Conservation (phyloP, 1,140 invertebrate species). For the Palaemon carinicauda region DNA sequence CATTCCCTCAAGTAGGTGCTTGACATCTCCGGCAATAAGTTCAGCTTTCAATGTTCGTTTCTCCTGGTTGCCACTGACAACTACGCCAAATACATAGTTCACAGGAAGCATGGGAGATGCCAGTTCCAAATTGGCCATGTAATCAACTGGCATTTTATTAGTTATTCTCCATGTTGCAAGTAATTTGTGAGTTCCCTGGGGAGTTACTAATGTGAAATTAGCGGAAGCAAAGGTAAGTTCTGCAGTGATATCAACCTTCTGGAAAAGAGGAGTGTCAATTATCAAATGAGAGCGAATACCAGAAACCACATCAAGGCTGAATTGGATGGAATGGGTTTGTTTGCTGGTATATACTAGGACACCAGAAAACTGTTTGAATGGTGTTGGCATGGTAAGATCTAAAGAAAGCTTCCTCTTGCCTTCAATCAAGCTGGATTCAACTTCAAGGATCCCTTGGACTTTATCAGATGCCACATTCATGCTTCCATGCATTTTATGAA, state of each 20-base stretch:
- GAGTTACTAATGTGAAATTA: background rate
- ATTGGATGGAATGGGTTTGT: conserved; percentile 9
- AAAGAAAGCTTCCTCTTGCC: conserved; percentile 5
- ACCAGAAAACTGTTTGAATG: conserved; percentile 3
- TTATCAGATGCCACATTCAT: background rate
- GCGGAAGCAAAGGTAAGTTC: background rate
- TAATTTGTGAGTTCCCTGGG: conserved; percentile 7
- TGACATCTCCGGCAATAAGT: conserved; percentile 7
- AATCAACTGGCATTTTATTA: background rate
- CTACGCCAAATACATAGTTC: conserved; percentile 5
- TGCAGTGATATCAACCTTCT: background rate
- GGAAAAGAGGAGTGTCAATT: conserved; percentile 20
- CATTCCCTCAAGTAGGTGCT: conserved; percentile 19
- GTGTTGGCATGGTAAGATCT: conserved; percentile 13
- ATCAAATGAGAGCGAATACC: background rate
- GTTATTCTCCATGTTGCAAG: background rate
- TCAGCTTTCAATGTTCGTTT: conserved; percentile 19
- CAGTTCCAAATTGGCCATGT: background rate
- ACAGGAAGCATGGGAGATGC: conserved; percentile 17
- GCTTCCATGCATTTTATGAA: conserved; percentile 3
- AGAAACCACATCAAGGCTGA: background rate
- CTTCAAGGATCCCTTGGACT: background rate
- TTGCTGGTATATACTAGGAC: background rate
- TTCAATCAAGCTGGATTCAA: conserved; percentile 15
- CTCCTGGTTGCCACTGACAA: background rate